These are phyloP conservation scores for Platalea minor DNA, from an alignment of 2,797 vertebrate genomes.

Conservation along the genomic window DNA sequence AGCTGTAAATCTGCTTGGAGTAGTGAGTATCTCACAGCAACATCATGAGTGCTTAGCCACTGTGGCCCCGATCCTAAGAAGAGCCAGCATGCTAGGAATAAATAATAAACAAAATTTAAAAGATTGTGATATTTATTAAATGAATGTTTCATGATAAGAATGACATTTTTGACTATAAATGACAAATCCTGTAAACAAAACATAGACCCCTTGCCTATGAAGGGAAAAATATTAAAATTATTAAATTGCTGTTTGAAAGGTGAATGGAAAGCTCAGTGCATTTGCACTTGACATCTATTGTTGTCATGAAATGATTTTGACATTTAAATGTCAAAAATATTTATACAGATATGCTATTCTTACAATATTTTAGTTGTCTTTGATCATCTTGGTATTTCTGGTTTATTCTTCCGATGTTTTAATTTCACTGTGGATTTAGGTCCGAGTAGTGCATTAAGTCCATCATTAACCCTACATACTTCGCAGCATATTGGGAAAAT, in stretches of 20 bases:
- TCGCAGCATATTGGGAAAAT: background rate
- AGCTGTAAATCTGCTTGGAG: background rate
- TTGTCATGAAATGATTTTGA: slow-evolving; percentile 50
- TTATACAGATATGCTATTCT: background rate
- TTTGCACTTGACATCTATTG: slow-evolving; percentile 24
- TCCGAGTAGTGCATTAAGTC: background rate
- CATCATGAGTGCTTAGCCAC: background rate
- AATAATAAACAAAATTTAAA: background rate
- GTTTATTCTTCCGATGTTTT: background rate
- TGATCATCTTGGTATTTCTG: background rate
- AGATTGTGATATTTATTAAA: background rate
- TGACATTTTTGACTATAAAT: background rate
- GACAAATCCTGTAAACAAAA: background rate
- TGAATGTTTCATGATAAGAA: background rate
- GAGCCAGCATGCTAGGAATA: background rate
- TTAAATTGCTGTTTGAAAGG: background rate
- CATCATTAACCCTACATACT: background rate
- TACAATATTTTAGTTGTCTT: background rate
- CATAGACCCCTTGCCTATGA: background rate
- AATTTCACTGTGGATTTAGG: background rate
- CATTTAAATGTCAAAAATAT: slow-evolving; percentile 51
- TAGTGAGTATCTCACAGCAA: background rate
- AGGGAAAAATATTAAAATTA: background rate
- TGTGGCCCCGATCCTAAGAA: background rate
- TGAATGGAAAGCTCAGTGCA: background rate